phyloP scores from a whole-genome alignment of 2,113 vertebrate species.

The Oncorhynchus keta region DNA sequence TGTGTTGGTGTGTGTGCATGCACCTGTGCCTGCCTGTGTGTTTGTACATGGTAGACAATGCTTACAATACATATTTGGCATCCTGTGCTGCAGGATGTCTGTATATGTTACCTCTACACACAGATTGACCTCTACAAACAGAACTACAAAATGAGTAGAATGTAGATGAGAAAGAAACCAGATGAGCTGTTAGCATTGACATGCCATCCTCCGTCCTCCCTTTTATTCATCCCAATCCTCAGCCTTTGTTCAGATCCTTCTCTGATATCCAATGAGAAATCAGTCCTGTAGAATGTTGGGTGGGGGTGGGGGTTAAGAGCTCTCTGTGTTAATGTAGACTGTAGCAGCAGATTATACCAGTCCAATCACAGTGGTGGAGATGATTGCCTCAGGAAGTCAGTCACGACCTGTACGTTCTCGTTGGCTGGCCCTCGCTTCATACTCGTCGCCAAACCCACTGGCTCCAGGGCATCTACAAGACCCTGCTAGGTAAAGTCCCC shows the following conservation, averaged over 20 bases:
- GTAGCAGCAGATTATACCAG: constrained; percentile 39
- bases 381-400: constrained; percentile 75
- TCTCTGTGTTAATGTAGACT: constrained; percentile 25
- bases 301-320: constrained; percentile 22
- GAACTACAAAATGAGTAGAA: constrained; percentile 5
- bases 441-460: too few relatives aligned
- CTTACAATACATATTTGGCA: constrained; percentile 24
- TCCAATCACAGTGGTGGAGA: constrained; percentile 53
- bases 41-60: not conserved
- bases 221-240: too few relatives aligned
- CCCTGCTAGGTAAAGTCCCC: too few relatives aligned
- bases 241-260: not conserved
- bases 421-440: too few relatives aligned
- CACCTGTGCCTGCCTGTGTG: not conserved
- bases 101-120: constrained; percentile 1
- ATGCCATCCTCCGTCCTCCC: too few relatives aligned
- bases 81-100: constrained; percentile 10
- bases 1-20: not conserved
- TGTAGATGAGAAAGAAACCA: constrained; percentile 4
- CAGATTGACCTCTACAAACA: constrained; percentile 34
- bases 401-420: too few relatives aligned
- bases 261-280: constrained; percentile 31
- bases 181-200: not conserved
- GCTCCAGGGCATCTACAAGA: too few relatives aligned
- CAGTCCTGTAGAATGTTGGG: constrained; percentile 45